phyloP scores from a whole-genome alignment of 64 coral and sea anemone species.

The Montipora efflorescens region DNA sequence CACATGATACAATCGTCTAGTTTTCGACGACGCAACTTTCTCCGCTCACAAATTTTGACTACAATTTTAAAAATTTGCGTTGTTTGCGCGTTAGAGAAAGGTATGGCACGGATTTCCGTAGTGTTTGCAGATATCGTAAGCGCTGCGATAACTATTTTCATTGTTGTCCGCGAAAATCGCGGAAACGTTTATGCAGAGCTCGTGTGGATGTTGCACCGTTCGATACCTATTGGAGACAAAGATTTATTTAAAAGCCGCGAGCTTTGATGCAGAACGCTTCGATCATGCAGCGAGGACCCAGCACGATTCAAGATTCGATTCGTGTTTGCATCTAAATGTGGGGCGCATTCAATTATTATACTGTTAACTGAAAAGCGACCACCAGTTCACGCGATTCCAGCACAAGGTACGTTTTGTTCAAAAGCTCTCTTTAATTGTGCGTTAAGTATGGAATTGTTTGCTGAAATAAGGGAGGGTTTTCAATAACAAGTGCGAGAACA shows the following conservation, averaged over 20 bases:
- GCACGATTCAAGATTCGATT: background rate
- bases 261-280: background rate
- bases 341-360: background rate
- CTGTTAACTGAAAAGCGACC: background rate
- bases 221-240: background rate
- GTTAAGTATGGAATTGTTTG: conserved; percentile 52
- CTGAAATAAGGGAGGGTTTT: background rate
- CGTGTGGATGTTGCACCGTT: background rate
- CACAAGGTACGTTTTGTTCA: conserved; percentile 1
- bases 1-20: too few relatives aligned
- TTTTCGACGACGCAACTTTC: too few relatives aligned
- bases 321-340: background rate
- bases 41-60: too few relatives aligned
- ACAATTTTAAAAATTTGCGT: too few relatives aligned
- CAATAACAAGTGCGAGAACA: conserved; percentile 7
- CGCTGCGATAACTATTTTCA: background rate
- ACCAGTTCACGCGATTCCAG: background rate
- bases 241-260: background rate
- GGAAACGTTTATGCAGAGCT: background rate
- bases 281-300: background rate
- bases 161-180: background rate
- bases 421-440: conserved; percentile 2
- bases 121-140: too few relatives aligned
- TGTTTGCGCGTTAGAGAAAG: too few relatives aligned
- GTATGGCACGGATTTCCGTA: too few relatives aligned